Percentiles rank a stretch among this genome's conserved stretches.
Evolutionary conservation across 2,888 invertebrate genomes (phyloP).

Genomic region (Camponotus fellah): DNA sequence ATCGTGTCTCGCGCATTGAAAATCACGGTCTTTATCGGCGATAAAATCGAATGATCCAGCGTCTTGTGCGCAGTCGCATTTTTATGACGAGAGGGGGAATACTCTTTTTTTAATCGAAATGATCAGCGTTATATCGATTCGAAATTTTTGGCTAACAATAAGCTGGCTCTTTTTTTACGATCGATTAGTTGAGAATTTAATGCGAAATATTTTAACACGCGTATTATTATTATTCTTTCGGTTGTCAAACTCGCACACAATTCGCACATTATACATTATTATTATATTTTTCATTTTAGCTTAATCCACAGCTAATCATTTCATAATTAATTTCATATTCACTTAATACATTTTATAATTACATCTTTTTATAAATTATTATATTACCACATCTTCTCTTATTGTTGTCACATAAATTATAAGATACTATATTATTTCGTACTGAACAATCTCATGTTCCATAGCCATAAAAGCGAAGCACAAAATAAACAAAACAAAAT

Average conservation of each 20-base stretch:
- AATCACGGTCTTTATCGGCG: constrained; percentile 57
- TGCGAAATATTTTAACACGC: constrained; percentile 49
- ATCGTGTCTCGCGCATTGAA: constrained; percentile 26
- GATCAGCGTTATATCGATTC: neutral
- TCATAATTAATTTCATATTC: neutral
- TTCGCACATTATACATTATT: neutral
- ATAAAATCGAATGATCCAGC: constrained; percentile 49
- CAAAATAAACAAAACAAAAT: neutral
- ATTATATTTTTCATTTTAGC: neutral
- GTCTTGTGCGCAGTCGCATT: constrained; percentile 21
- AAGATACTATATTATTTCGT: neutral
- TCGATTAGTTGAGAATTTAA: constrained; percentile 67
- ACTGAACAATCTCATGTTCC: neutral
- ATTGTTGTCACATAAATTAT: neutral
- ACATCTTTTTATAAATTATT: neutral
- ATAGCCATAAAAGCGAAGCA: neutral
- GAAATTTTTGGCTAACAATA: constrained; percentile 36
- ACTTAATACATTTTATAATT: neutral
- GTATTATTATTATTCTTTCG: constrained; percentile 57
- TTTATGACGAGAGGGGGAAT: constrained; percentile 7
- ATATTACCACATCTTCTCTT: neutral
- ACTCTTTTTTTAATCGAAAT: neutral
- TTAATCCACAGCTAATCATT: neutral
- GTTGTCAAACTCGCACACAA: constrained; percentile 52
- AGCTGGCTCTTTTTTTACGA: constrained; percentile 70